phyloP scores from a whole-genome alignment of 2,888 invertebrate genomes.

The Mylabris sibirica region DNA sequence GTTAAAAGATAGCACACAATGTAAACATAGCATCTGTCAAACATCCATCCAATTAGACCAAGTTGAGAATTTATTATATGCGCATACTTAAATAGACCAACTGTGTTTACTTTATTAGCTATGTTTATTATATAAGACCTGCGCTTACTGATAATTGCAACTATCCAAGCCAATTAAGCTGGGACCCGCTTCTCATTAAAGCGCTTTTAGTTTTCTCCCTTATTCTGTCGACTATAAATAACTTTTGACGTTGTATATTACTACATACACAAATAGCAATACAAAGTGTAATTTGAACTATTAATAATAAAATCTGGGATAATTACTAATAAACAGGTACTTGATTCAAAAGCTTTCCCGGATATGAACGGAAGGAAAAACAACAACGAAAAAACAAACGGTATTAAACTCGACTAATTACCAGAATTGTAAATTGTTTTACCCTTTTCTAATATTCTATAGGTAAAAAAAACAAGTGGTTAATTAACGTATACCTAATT shows the following conservation, averaged over 20 bases:
- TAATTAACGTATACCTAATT: not conserved
- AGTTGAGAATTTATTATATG: conserved; percentile 59
- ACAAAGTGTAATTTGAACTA: conserved; percentile 25
- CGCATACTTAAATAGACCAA: conserved; percentile 54
- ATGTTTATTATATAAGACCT: conserved; percentile 56
- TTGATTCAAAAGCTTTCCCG: not conserved
- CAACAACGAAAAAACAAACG: not conserved
- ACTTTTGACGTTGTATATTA: conserved; percentile 30
- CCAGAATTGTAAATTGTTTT: not conserved
- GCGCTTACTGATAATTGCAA: conserved; percentile 55
- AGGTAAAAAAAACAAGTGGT: not conserved
- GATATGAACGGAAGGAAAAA: not conserved
- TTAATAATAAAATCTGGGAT: conserved; percentile 13
- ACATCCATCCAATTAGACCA: conserved; percentile 61
- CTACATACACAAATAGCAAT: conserved; percentile 21
- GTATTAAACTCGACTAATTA: conserved; percentile 4
- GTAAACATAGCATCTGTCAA: conserved; percentile 52
- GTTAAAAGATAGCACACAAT: conserved; percentile 27
- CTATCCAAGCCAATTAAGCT: conserved; percentile 55
- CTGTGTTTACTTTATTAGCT: conserved; percentile 57
- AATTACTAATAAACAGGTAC: conserved; percentile 9
- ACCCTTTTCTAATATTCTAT: not conserved
- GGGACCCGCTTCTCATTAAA: conserved; percentile 52
- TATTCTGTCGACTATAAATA: conserved; percentile 31
- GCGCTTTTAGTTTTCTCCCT: conserved; percentile 35